A percentile compares a stretch with the other conserved stretches of the same genome.
These are phyloP conservation scores for Sturmia bella DNA, from an alignment of 2,888 invertebrate genomes.

Conservation along the genomic window DNA sequence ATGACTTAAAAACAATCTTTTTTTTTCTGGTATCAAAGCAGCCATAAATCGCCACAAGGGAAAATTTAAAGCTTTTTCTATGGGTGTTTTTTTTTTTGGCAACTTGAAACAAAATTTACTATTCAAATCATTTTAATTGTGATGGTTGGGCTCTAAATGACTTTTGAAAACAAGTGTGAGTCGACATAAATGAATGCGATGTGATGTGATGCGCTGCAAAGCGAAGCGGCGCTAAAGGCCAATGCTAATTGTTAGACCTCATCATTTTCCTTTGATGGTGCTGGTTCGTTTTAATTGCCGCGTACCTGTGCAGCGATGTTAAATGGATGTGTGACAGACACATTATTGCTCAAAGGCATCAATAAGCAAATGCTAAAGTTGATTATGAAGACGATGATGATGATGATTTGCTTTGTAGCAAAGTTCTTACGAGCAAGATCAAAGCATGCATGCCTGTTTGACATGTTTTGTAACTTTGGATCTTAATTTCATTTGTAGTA, in stretches of 20 bases:
- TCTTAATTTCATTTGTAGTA: no score
- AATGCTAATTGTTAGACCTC: conserved; percentile 14
- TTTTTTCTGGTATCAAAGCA: conserved; percentile 9
- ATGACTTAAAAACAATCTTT: conserved; percentile 24
- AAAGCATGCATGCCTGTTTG: no score
- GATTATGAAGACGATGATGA: conserved; percentile 47
- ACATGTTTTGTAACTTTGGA: no score
- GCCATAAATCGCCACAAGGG: conserved; percentile 36
- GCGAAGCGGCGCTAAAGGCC: conserved; percentile 29
- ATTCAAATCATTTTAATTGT: conserved; percentile 51
- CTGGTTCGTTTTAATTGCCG: conserved; percentile 53
- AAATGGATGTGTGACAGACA: conserved; percentile 64
- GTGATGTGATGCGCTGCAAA: conserved; percentile 6
- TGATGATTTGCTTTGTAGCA: conserved; percentile 35
- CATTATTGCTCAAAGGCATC: conserved; percentile 54
- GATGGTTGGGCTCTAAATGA: conserved; percentile 53
- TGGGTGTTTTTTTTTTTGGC: neutral
- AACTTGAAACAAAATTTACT: conserved; percentile 53
- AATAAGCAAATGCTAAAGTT: conserved; percentile 9
- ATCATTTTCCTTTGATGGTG: conserved; percentile 18
- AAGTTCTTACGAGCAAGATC: no score
- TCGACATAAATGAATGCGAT: conserved; percentile 2
- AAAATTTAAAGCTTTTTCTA: conserved; percentile 46
- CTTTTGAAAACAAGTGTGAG: conserved; percentile 7
- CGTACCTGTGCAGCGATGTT: conserved; percentile 55